Percentiles rank a stretch among this genome's conserved stretches.
phyloP scores from a whole-genome alignment of 92 coral and sea anemone genomes.

The Heliopora coerulea region DNA sequence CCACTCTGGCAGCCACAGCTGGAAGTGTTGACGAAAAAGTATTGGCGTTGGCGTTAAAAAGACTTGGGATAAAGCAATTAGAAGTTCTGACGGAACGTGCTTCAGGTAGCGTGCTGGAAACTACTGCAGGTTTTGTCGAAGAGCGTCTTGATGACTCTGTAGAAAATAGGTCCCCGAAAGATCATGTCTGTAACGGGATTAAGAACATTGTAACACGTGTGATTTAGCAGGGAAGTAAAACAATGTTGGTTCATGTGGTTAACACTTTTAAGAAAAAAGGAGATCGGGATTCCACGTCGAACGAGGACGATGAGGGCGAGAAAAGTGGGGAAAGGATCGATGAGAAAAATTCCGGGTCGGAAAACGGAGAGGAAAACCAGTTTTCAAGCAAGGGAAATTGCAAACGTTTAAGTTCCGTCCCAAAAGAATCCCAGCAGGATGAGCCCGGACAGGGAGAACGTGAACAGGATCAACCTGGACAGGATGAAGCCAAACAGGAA shows the following conservation, averaged over 20 bases:
- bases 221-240: not conserved
- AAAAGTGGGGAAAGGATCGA: not conserved
- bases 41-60: not conserved
- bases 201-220: not conserved
- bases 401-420: no score
- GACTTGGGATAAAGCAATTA: not conserved
- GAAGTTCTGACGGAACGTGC: not conserved
- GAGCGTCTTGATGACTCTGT: constrained; percentile 14
- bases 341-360: not conserved
- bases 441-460: no score
- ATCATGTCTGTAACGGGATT: not conserved
- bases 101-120: not conserved
- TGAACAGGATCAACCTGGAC: no score
- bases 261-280: no score
- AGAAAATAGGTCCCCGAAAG: not conserved
- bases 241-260: no score
- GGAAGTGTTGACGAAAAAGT: constrained; percentile 6
- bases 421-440: no score
- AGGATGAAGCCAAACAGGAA: no score
- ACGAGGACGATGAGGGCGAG: no score
- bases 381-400: no score
- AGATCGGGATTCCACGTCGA: no score
- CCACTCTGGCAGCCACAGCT: constrained; percentile 17
- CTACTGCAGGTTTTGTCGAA: not conserved
- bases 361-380: no score